These are phyloP conservation scores for Sebastolobus alascanus DNA, from an alignment of 2,797 vertebrate species.

Conservation along the genomic window DNA sequence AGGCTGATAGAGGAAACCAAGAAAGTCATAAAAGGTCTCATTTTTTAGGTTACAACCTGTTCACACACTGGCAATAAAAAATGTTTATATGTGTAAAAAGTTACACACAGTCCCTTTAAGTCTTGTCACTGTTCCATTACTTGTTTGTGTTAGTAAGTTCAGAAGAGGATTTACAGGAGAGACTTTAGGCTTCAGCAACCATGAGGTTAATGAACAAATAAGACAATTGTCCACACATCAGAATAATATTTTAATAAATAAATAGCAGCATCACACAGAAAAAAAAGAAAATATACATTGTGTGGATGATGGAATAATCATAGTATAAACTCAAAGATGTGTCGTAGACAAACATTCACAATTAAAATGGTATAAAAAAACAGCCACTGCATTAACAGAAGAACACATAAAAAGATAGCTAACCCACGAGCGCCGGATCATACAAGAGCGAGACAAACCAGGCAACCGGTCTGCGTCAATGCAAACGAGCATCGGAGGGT, in stretches of 20 bases:
- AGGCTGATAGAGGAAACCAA: too few relatives aligned
- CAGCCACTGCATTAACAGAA: constrained; percentile 53
- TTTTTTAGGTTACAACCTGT: too few relatives aligned
- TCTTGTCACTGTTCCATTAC: too few relatives aligned
- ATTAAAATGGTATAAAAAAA: constrained; percentile 68
- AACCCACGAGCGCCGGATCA: constrained; percentile 7
- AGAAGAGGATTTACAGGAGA: too few relatives aligned
- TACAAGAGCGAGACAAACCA: constrained; percentile 50
- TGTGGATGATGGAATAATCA: constrained; percentile 69
- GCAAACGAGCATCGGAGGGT: background rate
- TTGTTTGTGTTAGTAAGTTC: too few relatives aligned
- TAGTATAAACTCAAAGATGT: constrained; percentile 73
- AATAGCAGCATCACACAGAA: constrained; percentile 91
- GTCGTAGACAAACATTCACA: constrained; percentile 77
- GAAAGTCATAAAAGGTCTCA: too few relatives aligned
- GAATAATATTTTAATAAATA: constrained; percentile 92
- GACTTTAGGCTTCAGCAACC: background rate
- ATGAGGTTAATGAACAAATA: constrained; percentile 1
- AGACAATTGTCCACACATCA: constrained; percentile 66
- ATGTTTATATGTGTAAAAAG: too few relatives aligned
- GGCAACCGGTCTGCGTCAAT: background rate
- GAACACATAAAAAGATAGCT: constrained; percentile 44
- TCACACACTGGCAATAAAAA: too few relatives aligned
- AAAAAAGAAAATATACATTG: constrained; percentile 75
- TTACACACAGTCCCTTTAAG: too few relatives aligned